Percentiles rank a stretch among this genome's conserved stretches.
Conservation (phyloP, 1,140 invertebrate species). For the Neuroterus valhalla region DNA sequence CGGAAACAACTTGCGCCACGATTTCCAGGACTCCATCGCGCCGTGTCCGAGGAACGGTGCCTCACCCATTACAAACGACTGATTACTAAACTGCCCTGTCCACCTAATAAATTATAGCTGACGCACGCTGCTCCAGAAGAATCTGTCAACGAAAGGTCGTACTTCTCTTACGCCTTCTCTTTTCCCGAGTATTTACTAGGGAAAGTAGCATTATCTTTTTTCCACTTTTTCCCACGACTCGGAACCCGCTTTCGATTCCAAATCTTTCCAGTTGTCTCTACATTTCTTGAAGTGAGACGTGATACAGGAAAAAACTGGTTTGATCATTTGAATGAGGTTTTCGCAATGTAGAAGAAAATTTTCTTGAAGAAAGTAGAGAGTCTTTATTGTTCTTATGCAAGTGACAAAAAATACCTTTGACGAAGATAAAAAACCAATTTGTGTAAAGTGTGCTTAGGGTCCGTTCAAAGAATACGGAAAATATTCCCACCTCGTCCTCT, state of each 20-base stretch:
- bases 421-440: no score
- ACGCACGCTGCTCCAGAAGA: slow-evolving; percentile 43
- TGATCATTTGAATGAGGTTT: neutral
- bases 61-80: slow-evolving; percentile 60
- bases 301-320: neutral
- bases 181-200: neutral
- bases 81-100: slow-evolving; percentile 64
- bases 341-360: no score
- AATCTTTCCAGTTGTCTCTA: neutral
- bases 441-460: no score
- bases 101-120: slow-evolving; percentile 60
- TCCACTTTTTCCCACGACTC: slow-evolving; percentile 21
- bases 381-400: no score
- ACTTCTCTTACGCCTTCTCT: slow-evolving; percentile 15
- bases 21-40: slow-evolving; percentile 60
- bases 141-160: slow-evolving; percentile 27
- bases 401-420: no score
- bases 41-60: slow-evolving; percentile 44
- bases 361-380: no score
- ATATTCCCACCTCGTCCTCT: no score
- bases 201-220: slow-evolving; percentile 25
- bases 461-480: no score
- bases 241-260: slow-evolving; percentile 6
- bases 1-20: slow-evolving; percentile 44
- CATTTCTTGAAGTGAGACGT: neutral